Percentiles rank a stretch among this genome's conserved stretches.
phyloP scores from a whole-genome alignment of 2,888 invertebrate genomes.

The Portevinia maculata region DNA sequence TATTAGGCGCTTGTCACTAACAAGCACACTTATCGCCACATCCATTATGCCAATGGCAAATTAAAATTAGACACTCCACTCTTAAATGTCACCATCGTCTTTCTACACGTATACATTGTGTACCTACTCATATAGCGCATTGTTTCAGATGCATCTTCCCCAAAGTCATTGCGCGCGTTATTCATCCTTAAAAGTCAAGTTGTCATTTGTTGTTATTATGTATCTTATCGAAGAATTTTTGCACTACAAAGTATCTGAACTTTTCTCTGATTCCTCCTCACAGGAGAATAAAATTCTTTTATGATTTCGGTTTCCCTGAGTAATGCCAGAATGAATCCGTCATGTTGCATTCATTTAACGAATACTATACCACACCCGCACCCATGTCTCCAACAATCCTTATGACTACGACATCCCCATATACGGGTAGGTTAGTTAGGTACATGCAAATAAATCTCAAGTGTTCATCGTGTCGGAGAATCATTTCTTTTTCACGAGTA shows the following conservation, averaged over 20 bases:
- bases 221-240: conserved; percentile 62
- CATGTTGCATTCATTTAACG: conserved; percentile 44
- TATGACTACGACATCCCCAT: background rate
- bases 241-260: conserved; percentile 52
- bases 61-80: conserved; percentile 3
- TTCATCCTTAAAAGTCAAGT: conserved; percentile 49
- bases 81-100: conserved; percentile 13
- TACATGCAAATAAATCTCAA: conserved; percentile 26
- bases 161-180: conserved; percentile 24
- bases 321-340: conserved; percentile 6
- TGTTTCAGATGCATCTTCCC: background rate
- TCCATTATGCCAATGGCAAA: no score
- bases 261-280: background rate
- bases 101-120: conserved; percentile 34
- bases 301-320: conserved; percentile 21
- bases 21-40: conserved; percentile 25
- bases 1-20: conserved; percentile 7
- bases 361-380: conserved; percentile 12
- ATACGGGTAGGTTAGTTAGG: no score
- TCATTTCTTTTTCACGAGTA: conserved; percentile 20
- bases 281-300: conserved; percentile 6
- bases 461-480: conserved; percentile 1
- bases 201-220: conserved; percentile 50
- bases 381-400: conserved; percentile 5
- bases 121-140: no score